Evolutionary conservation across 2,797 vertebrate genomes (phyloP), one percentile per base, ranked within the genome.

Genomic region (Sebastes iracundus): DNA sequence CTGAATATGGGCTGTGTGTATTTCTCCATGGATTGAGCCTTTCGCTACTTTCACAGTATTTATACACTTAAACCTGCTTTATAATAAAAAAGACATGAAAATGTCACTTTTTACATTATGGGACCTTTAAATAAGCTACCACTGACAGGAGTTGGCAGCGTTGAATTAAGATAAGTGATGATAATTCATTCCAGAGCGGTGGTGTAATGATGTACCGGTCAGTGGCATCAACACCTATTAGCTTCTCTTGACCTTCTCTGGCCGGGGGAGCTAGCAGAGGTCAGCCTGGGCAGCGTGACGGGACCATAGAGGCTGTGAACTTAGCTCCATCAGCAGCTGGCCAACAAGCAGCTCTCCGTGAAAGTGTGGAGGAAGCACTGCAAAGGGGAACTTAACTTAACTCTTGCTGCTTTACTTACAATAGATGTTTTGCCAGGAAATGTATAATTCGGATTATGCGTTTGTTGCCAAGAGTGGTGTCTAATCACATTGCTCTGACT

Each of bases 161-260:
- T 66, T 68, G 66, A 53, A 80, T 88, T 73, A 30, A 76, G 84
- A 72, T 55, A 55, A 55, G 20, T 58, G 20, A 70, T 25, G 22
- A 63, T 82, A 49, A 83, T 79, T 71, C 5, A 81, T 80, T 70
- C 69, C 38, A 76, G 52, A 83, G 59, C 33, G 71, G 49, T 27
- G 68, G 25, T 72, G 46, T 77, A 72, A 68, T 88, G 14, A 59
- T 67, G 35, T 6, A 38, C 74, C n/a, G 63, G 66, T 87, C 64
- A 59, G 78, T 6, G 35, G 59, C 38, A 74, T 86, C 38, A 76
- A 62, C 79, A 79, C 77, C 22, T 60, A 63, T 85, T 83, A 82
- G 75, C 68, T 63, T 81, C 53, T 69, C 16, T 64, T 88, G 82
- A 87, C 70, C 81, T 81, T 81, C 25, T 70, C 18, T 56, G 23